A percentile compares a stretch with the other conserved stretches of the same genome.
These are phyloP conservation scores for Bactericera cockerelli DNA, from an alignment of 1,140 invertebrate genomes.

Conservation along the genomic window DNA sequence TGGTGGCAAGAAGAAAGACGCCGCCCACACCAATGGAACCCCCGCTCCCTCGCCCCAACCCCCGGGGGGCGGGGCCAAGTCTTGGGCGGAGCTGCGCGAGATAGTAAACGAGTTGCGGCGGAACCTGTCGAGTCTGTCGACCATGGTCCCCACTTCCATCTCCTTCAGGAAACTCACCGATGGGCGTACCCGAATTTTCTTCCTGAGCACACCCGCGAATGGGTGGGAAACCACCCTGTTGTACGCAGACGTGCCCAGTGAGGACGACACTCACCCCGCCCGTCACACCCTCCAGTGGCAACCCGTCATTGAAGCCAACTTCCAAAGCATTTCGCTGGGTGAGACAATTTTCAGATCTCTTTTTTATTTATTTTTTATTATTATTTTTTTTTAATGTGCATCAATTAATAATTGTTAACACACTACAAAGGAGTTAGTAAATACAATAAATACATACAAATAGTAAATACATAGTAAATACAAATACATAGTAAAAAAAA, in stretches of 20 bases:
- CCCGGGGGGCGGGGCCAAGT: slow-evolving; percentile 25
- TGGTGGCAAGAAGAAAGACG: background rate
- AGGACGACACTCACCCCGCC: slow-evolving; percentile 27
- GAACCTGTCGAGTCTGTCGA: slow-evolving; percentile 54
- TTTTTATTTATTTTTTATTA: no score
- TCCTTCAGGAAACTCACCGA: slow-evolving; percentile 60
- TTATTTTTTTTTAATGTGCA: no score
- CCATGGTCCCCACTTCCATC: slow-evolving; percentile 55
- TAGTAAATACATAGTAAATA: no score
- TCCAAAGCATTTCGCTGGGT: slow-evolving; percentile 38
- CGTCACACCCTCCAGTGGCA: slow-evolving; percentile 45
- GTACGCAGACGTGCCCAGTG: slow-evolving; percentile 58
- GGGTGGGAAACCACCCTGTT: slow-evolving; percentile 76
- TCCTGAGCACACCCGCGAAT: slow-evolving; percentile 66
- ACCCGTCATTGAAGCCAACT: slow-evolving; percentile 51
- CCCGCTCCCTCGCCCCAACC: no score
- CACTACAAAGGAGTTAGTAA: no score
- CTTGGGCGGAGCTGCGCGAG: slow-evolving; percentile 64
- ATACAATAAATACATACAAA: no score
- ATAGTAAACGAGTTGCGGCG: slow-evolving; percentile 67
- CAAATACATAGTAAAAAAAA: no score
- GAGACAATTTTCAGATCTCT: background rate
- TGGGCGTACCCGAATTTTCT: slow-evolving; percentile 70
- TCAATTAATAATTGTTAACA: no score
- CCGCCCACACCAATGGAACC: background rate